Base-by-base conservation (phyloP, 2,797 vertebrate genomes). In the Danio albolineatus region DNA sequence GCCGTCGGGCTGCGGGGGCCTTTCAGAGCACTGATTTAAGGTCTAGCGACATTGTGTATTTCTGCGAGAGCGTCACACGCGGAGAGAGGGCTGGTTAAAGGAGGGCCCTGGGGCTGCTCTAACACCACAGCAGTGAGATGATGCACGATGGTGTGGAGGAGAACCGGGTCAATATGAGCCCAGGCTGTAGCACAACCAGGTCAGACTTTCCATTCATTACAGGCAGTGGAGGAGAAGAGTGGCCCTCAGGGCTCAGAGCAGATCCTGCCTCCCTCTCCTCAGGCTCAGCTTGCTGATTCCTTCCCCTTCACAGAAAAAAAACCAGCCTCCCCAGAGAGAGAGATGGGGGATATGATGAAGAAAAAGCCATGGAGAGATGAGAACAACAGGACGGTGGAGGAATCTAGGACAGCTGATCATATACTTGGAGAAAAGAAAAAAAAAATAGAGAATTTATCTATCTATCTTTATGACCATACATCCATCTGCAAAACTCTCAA, bases 341-440 rank as follows among this genome's bases (percentile, higher is more conserved):
- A 10, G 41, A 74, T 82, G 78, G 76, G 82, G 65, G 83, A 60
- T 21, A 21, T 86, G 65, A 80, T 82, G 77, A 81, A 64, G 38
- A 56, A 75, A 62, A 78, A 77, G 49, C 4, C n/a, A 51, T 13
- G 46, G 13, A 70, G 73, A 65, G 64, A 57, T 77, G 78, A 82
- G 85, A 84, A 86, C 72, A 83, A 87, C 78, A 69, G 69, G 13
- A n/a, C 73, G 83, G 84, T 85, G 82, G 76, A 73, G 10, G n/a
- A 84, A 84, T 88, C 85, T 83, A 82, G 81, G 85, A 86, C 83
- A 49, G 78, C 77, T 83, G 84, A 91, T 91, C 87, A 89, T 89
- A 92, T 90, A 89, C 72, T 61, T 81, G 76, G 76, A 19, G 17
- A 28, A 17, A 19, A 66, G 19, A 46, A 46, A 46, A 12, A 10